Conservation (phyloP, 92 coral and sea anemone genomes). For the Hydrozoanthus gracilis region DNA sequence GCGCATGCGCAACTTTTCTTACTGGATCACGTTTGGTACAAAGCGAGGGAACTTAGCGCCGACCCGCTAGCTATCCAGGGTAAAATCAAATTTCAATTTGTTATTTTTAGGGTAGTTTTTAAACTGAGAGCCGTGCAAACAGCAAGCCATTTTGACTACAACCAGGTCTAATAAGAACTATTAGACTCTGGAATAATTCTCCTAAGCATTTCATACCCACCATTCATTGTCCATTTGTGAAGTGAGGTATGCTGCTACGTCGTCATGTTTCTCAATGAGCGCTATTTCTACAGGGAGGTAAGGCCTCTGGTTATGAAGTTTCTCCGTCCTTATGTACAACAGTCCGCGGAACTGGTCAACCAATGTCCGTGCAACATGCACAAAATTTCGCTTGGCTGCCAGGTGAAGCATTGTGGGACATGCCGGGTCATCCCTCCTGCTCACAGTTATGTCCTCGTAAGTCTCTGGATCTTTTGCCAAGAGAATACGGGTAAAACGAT, state of each 20-base stretch:
- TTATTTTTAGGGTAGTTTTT: too few species aligned
- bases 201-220: slow-evolving; percentile 41
- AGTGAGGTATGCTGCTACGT: slow-evolving; percentile 88
- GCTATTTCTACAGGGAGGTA: slow-evolving; percentile 87
- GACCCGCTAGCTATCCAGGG: too few species aligned
- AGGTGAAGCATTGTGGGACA: slow-evolving; percentile 88
- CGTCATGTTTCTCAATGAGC: slow-evolving; percentile 66
- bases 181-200: background rate
- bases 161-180: background rate
- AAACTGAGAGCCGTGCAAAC: too few species aligned
- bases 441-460: slow-evolving; percentile 80
- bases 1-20: too few species aligned
- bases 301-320: slow-evolving; percentile 29
- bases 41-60: too few species aligned
- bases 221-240: slow-evolving; percentile 95
- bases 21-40: too few species aligned
- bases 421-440: slow-evolving; percentile 74
- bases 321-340: slow-evolving; percentile 79
- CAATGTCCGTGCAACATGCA: slow-evolving; percentile 80
- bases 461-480: slow-evolving; percentile 68
- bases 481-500: slow-evolving; percentile 88
- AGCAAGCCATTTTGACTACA: background rate
- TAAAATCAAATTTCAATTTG: too few species aligned
- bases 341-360: slow-evolving; percentile 81
- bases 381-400: slow-evolving; percentile 83